Base-by-base conservation (phyloP, 2,888 invertebrate genomes). In the Pandemis heparana region DNA sequence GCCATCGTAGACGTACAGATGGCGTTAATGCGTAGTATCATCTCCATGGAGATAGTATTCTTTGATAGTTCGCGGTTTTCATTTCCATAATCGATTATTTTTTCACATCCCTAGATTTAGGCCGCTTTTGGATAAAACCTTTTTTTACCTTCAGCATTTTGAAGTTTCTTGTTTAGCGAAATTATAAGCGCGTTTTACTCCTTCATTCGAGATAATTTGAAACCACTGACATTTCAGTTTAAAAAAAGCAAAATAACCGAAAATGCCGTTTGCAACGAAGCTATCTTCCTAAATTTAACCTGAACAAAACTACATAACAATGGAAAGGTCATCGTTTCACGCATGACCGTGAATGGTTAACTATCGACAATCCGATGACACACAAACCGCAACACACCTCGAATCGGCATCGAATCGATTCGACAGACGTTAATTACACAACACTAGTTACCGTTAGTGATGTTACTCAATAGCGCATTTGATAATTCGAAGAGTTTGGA, bases 351-450 rank as follows among this genome's bases (percentile, higher is more conserved):
- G 73, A 64, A 59, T 12, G 32, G 51, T 41, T 62, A n/a, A 41
- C 41, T 38, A 62, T 65, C 51, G 51, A 14, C 66, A 46, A 23
- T 39, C 7, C 16, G 53, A 66, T 70, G 61, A 16, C 61, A 56
- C 61, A 39, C 38, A 61, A 61, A 39, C 61, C 38, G 38, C 38
- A 61, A 61, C 38, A 69, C 65, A 74, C 63, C 48, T 67, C 75
- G 63, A 60, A 53, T 67, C 71, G 69, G 46, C 38, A n/a, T 10
- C 75, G 70, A 67, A 76, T 75, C 74, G 60, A 74, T 71, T 75
- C 60, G 75, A 51, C 70, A 62, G 59, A 66, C 63, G 59, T 32
- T 53, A 59, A 16, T 72, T 70, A 56, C 72, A 61, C 75, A 75
- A 76, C 38, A 51, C 65, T 74, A 41, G 62, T 68, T 63, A 68